phyloP scores from a whole-genome alignment of 2,888 invertebrate species.

The Serrognathus titanus region DNA sequence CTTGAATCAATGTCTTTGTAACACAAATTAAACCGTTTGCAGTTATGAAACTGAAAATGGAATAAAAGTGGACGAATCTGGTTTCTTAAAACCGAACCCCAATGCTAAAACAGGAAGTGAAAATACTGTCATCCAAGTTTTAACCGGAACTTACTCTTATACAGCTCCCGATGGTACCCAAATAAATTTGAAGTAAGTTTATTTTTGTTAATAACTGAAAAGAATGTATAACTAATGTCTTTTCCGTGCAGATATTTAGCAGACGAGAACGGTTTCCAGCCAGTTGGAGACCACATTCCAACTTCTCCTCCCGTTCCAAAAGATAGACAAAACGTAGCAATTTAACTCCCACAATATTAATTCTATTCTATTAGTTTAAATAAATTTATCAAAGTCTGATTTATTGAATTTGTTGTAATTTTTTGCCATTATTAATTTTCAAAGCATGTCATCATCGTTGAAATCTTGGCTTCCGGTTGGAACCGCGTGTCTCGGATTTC shows the following conservation, averaged over 20 bases:
- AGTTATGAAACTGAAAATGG: slow-evolving; percentile 73
- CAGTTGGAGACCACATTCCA: slow-evolving; percentile 73
- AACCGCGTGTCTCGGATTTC: too few relatives aligned
- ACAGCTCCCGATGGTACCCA: slow-evolving; percentile 58
- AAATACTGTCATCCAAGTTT: slow-evolving; percentile 45
- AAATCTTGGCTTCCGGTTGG: too few relatives aligned
- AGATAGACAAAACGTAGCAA: slow-evolving; percentile 22
- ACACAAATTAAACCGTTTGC: not conserved
- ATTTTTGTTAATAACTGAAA: too few relatives aligned
- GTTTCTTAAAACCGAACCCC: slow-evolving; percentile 37
- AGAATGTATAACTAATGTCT: too few relatives aligned
- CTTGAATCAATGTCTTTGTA: too few relatives aligned
- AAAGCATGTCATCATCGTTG: too few relatives aligned
- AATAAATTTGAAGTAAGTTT: not conserved
- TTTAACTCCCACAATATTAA: too few relatives aligned
- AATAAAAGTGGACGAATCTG: slow-evolving; percentile 64
- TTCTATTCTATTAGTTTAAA: too few relatives aligned
- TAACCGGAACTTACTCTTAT: slow-evolving; percentile 57
- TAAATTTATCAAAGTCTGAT: too few relatives aligned
- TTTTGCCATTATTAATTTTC: too few relatives aligned
- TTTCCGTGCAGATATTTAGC: slow-evolving; percentile 65
- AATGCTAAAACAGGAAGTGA: slow-evolving; percentile 35
- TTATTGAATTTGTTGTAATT: too few relatives aligned
- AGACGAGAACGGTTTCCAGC: slow-evolving; percentile 78
- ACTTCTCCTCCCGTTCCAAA: slow-evolving; percentile 65